Base-by-base conservation (phyloP, 2,113 vertebrate species). In the Syngnathus floridae region DNA sequence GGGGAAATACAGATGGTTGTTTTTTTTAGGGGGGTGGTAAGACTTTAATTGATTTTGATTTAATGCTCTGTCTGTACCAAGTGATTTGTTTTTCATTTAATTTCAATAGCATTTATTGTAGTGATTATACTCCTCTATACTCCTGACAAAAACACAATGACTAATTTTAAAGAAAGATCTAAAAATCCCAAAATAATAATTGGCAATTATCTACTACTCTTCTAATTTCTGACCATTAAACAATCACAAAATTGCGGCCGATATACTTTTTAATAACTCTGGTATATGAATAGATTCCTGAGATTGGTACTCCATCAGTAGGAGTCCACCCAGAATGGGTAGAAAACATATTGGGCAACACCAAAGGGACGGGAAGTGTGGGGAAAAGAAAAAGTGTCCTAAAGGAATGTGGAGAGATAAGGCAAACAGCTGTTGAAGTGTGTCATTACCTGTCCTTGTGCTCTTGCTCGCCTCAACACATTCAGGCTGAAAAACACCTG, bases 351-450 rank as follows among this genome's bases (percentile, higher is more conserved):
- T 38, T n/a, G 36, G 19, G 48, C 54, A 64, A 63, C 40, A 37
- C 31, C 35, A n/a, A 46, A 7, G 57, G 10, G 46, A n/a, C 62
- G 19, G 62, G 38, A 16, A 17, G 64, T 64, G 54, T 35, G 43
- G 67, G 56, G 51, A 61, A 64, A 60, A 68, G 41, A 65, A 31
- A 49, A 52, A 48, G n/a, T 54, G 12, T 38, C 5, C 3, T 7
- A 14, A 31, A 58, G 31, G 64, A 79, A 77, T 70, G 73, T 38
- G n/a, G 51, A 68, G 9, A 21, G 22, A 72, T 60, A 62, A 54
- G 60, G 31, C 60, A 48, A 76, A 73, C 73, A 86, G 74, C 77
- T 81, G 83, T 77, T 79, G 31, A n/a, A 16, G 67, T 64, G 69
- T 16, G 62, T 78, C 67, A 70, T 66, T 65, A 67, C 64, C 59